Base-by-base conservation (phyloP, 2,888 invertebrate species). In the Ferrisia virgata region DNA sequence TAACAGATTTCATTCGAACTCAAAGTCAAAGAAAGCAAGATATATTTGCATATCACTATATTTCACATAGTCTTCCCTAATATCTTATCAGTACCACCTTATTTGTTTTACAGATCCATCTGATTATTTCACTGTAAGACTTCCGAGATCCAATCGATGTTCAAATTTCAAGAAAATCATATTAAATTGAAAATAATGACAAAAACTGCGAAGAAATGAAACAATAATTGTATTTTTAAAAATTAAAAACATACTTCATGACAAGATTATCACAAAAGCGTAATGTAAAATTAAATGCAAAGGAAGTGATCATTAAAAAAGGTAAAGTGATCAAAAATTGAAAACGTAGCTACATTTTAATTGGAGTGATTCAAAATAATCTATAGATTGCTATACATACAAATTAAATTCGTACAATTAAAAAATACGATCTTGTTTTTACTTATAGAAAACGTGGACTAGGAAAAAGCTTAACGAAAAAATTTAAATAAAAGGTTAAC, bases 261-360 rank as follows among this genome's bases (percentile, higher is more conserved):
- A 76, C 72, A 76, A 76, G 36, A 76, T 76, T 36, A 76, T 76
- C 72, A 76, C 72, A 76, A 76, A 76, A 76, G 72, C 72, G 72
- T 76, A 76, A 76, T 22, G 22, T 36, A 76, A 33, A 76, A 76
- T 76, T 76, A 76, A 76, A 76, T 76, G 72, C 72, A 76, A 8
- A 22, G 53, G 53, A 22, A 76, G 72, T 76, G 72, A 33, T 76
- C 1, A 76, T 5, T 33, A 25, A 18, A 76, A 31, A 31, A 33
- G 11, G 33, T 1, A 36, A n/a, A 36, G 72, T 76, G 72, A 76
- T 36, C 6, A n/a, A n/a, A n/a, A n/a, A n/a, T n/a, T n/a, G 18
- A 36, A 36, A 76, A 76, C 28, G 28, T 15, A 53, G 28, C 15
- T 15, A 64, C 15, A 28, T 28, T 64, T 28, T 5, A 64, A 28